Evolutionary conservation across 2,888 invertebrate species (phyloP).

Genomic region (Druceiella hillmani): DNA sequence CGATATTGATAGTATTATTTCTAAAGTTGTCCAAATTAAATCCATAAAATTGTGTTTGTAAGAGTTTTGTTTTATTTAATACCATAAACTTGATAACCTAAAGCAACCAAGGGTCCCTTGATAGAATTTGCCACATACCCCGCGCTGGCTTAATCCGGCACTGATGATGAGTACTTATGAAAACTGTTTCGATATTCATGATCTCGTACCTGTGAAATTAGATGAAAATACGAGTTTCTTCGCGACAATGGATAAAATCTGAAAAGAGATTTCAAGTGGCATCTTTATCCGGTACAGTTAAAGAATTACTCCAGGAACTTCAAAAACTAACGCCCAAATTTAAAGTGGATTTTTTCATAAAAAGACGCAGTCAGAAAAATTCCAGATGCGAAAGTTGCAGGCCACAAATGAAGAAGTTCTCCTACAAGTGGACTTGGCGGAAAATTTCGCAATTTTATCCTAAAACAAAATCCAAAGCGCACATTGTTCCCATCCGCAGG

Average conservation of each 20-base stretch:
- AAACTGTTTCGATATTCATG: constrained; percentile 7
- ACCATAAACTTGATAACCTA: too few relatives aligned
- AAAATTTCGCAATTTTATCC: constrained; percentile 9
- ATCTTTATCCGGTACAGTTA: constrained; percentile 3
- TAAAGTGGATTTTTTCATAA: constrained; percentile 7
- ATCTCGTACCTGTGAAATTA: constrained; percentile 1
- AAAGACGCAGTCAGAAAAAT: constrained; percentile 5
- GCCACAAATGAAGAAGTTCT: constrained; percentile 5
- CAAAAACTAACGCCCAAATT: constrained; percentile 6
- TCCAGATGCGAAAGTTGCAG: constrained; percentile 2
- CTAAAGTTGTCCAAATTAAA: too few relatives aligned
- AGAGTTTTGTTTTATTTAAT: too few relatives aligned
- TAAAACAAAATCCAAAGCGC: constrained; percentile 15
- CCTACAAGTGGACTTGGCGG: constrained; percentile 10
- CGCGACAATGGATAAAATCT: constrained; percentile 6
- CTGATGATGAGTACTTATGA: constrained; percentile 4
- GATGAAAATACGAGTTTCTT: constrained; percentile 3
- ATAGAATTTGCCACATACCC: too few relatives aligned
- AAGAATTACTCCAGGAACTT: constrained; percentile 7
- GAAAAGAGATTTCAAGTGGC: constrained; percentile 2
- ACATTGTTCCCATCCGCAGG: constrained; percentile 11
- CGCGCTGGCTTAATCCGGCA: too few relatives aligned
- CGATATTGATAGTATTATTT: too few relatives aligned
- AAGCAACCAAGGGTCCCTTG: too few relatives aligned
- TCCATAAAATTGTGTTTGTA: too few relatives aligned